These are phyloP conservation scores for Hylaea fasciaria DNA, from an alignment of 2,888 invertebrate genomes.

Conservation along the genomic window DNA sequence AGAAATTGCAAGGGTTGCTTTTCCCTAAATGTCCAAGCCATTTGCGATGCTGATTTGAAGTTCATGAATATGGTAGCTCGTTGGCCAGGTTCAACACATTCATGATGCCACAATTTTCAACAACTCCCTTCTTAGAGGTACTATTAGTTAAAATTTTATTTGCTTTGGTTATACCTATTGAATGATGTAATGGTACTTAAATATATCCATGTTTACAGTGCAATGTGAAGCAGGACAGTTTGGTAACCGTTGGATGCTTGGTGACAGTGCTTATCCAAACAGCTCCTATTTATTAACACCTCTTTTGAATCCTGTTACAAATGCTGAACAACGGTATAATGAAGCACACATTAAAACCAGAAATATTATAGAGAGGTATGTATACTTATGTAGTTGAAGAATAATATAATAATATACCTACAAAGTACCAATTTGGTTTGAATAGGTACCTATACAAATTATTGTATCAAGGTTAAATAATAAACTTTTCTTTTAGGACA, in stretches of 20 bases:
- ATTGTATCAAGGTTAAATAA: too few relatives aligned
- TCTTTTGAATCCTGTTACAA: conserved; percentile 23
- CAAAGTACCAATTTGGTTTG: too few relatives aligned
- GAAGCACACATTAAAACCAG: conserved; percentile 35
- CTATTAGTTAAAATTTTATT: too few relatives aligned
- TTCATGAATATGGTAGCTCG: conserved; percentile 32
- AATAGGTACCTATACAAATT: too few relatives aligned
- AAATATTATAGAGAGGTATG: conserved; percentile 41
- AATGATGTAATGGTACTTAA: too few relatives aligned
- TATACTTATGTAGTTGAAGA: too few relatives aligned
- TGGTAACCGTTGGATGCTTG: conserved; percentile 35
- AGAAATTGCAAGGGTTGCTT: conserved; percentile 36
- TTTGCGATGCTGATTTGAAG: conserved; percentile 32
- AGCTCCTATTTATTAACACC: conserved; percentile 31
- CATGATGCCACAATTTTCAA: conserved; percentile 41
- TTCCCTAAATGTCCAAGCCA: conserved; percentile 38
- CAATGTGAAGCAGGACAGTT: conserved; percentile 34
- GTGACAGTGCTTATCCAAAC: conserved; percentile 35
- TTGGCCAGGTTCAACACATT: conserved; percentile 34
- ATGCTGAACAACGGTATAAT: conserved; percentile 27
- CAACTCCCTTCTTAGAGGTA: conserved; percentile 31
- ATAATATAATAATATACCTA: neutral
- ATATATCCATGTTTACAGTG: too few relatives aligned
- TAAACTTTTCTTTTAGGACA: too few relatives aligned
- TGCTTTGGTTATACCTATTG: too few relatives aligned